Evolutionary conservation across 2,797 vertebrate genomes (phyloP), one percentile per base, ranked within the genome.

Genomic region (Thunnus albacares): DNA sequence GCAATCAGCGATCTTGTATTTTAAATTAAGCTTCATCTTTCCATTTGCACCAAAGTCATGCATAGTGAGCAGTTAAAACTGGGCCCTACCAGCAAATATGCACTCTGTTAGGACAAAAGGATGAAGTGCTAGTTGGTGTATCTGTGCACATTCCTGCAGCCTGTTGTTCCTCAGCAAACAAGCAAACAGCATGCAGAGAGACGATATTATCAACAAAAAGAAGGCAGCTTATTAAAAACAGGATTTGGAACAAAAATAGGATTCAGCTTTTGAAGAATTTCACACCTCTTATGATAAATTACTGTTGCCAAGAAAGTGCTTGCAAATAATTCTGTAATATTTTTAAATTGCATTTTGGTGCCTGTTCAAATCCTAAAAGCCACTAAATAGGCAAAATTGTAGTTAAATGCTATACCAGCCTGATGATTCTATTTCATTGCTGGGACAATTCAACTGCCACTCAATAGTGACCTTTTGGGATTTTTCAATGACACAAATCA

Each of bases 21-120:
- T 69, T 33, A 47, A 72, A 73, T 74, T 24, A 18, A 61, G 80
- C 45, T 56, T 22, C 20, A 61, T 58, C 20, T 75, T 70, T 64
- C 33, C 7, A 8, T 57, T 74, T 7, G 6, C 38, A 55, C 26
- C 24, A n/a, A 52, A 67, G 24, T 8, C 22, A 56, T 41, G 6
- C 28, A 30, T 14, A 49, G 17, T 20, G 38, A 77, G 14, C 13
- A 35, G 33, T 15, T 26, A 15, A 5, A 53, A 18, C 4, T 47
- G 20, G 14, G n/a, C 20, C 33, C 3, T 5, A 33, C 4, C 12
- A 28, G 28, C 70, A 49, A 28, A 51, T 28, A 56, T 33, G 9
- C 22, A 30, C 20, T 12, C 12, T 2, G 33, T 53, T 28, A 26
- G 10, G 14, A 57, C 43, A 28, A 75, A 33, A 0, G 0, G 65